Evolutionary conservation across 2,113 vertebrate species (phyloP), one percentile per base, ranked within the genome.

Genomic region (Petaurus breviceps): DNA sequence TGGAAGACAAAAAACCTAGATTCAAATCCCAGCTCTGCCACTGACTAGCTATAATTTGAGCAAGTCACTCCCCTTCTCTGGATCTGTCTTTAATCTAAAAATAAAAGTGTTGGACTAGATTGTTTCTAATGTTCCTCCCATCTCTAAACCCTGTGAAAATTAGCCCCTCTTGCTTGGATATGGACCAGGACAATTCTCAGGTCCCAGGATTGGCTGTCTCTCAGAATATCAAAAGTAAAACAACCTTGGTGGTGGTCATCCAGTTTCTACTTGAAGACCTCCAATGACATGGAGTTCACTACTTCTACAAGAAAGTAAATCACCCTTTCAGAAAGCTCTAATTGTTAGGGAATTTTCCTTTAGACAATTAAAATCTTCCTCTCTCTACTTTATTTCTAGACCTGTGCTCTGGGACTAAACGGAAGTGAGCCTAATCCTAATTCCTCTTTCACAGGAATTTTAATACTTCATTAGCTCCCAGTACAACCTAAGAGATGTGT

Each of bases 41-140:
- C 53, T 95, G 61, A 90, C 23, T 53, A 47, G 25, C 51, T 55
- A 19, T 37, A 57, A 47, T 57, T 5, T 53, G n/a, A 19, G 8
- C 54, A 97, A 96, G 28, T 68, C 95, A 96, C 8, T 43, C 28
- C 61, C 90, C 10, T 7, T 52, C 43, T 61, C 25, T 51, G 25
- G 77, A 25, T 68, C 51, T 89, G 11, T 94, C 84, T 52, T 47
- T 93, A 9, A 96, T 47, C 14, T 55, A 10, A 37, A 94, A 92
- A 92, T 77, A 25, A 2, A 11, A 8, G 31, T 1, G 31, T 89
- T 94, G 28, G 28, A 77, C 49, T 91, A 46, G 3, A 90, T 91
- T 2, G 3, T 49, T 94, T 93, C 91, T 49, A 50, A 68, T 1
- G 50, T 11, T 84, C 5, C 61, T 8, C 43, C 14, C 31, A 37